Percentiles rank a stretch among this genome's conserved stretches.
Conservation (phyloP, 2,888 invertebrate species). For the Syritta pipiens region DNA sequence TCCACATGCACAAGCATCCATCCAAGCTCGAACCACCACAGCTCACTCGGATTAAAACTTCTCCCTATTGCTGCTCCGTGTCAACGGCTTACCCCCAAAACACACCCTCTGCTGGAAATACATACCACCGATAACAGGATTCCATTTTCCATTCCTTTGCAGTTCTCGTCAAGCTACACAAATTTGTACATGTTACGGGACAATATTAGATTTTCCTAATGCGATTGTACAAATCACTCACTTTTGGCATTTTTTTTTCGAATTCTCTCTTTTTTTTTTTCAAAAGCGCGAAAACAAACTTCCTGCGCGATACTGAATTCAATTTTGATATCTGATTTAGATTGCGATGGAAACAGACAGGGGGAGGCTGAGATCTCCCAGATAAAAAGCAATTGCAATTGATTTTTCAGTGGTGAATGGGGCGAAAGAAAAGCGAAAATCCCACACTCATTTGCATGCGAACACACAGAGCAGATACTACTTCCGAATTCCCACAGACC, state of each 20-base stretch:
- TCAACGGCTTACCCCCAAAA: too few relatives aligned
- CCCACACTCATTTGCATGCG: slow-evolving; percentile 52
- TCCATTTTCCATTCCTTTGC: slow-evolving; percentile 36
- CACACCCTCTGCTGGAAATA: too few relatives aligned
- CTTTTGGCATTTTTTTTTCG: slow-evolving; percentile 15
- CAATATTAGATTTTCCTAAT: slow-evolving; percentile 59
- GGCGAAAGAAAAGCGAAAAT: slow-evolving; percentile 2
- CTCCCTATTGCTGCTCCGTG: too few relatives aligned
- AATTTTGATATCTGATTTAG: slow-evolving; percentile 49
- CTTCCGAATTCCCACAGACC: slow-evolving; percentile 29
- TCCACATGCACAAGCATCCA: too few relatives aligned
- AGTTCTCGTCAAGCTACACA: slow-evolving; percentile 23
- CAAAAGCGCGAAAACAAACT: slow-evolving; percentile 30
- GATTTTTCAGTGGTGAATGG: slow-evolving; percentile 31
- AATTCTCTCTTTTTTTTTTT: background rate
- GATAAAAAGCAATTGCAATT: slow-evolving; percentile 55
- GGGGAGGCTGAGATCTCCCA: background rate
- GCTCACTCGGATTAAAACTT: too few relatives aligned
- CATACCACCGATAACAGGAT: slow-evolving; percentile 33
- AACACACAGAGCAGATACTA: slow-evolving; percentile 22
- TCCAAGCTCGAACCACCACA: too few relatives aligned
- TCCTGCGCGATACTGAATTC: slow-evolving; percentile 34
- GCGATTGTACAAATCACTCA: slow-evolving; percentile 64
- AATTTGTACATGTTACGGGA: slow-evolving; percentile 28
- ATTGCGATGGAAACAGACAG: slow-evolving; percentile 2